Conservation (phyloP, 2,113 vertebrate species). For the Podilymbus podiceps region DNA sequence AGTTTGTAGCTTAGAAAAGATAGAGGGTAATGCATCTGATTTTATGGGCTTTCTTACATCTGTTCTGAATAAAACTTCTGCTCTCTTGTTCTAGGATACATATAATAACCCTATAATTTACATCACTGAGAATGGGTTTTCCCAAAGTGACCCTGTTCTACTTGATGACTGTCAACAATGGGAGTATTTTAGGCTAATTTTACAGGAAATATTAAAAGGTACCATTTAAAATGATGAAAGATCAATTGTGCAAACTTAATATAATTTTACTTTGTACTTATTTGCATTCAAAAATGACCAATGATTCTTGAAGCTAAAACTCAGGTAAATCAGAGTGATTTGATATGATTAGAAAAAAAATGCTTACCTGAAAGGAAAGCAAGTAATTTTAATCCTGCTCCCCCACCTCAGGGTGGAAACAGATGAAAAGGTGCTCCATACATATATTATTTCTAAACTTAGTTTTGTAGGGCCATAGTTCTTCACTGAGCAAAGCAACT, state of each 20-base stretch:
- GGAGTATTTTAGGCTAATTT: conserved; percentile 80
- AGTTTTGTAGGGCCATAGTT: neutral
- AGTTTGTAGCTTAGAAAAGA: conserved; percentile 72
- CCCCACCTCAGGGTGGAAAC: neutral
- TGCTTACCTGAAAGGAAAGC: conserved; percentile 48
- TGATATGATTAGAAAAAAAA: conserved; percentile 35
- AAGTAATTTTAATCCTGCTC: conserved; percentile 2
- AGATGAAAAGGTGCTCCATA: neutral
- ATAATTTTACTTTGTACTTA: conserved; percentile 62
- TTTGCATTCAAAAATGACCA: conserved; percentile 70
- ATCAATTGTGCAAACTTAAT: conserved; percentile 75
- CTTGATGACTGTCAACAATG: conserved; percentile 77
- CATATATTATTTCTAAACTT: neutral
- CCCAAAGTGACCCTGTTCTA: conserved; percentile 76
- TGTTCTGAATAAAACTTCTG: conserved; percentile 76
- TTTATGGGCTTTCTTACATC: conserved; percentile 74
- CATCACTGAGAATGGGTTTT: conserved; percentile 88
- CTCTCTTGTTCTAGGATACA: conserved; percentile 77
- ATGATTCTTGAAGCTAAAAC: conserved; percentile 63
- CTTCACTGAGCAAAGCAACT: neutral
- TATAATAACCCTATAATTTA: conserved; percentile 86
- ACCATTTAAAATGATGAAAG: conserved; percentile 67
- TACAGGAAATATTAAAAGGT: conserved; percentile 85
- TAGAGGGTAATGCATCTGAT: conserved; percentile 75
- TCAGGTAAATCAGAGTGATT: conserved; percentile 56